Evolutionary conservation across 2,113 vertebrate genomes (phyloP).

Genomic region (Cryptotis parvus): DNA sequence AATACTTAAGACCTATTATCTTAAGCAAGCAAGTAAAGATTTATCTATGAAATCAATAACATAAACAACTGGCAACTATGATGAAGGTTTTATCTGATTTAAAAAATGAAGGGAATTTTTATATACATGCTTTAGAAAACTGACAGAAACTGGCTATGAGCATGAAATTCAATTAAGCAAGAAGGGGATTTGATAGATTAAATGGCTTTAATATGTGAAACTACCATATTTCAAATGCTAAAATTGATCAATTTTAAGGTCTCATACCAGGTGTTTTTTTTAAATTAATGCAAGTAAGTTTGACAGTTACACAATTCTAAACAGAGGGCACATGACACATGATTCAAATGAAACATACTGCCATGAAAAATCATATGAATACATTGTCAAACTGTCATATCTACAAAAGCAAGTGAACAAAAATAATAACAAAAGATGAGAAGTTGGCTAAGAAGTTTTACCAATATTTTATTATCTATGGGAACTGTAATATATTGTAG

Average conservation of each 20-base stretch:
- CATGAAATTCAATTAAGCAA: not conserved
- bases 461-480: not conserved
- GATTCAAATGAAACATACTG: not conserved
- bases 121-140: constrained; percentile 50
- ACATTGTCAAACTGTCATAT: not conserved
- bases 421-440: not conserved
- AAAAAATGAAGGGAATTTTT: constrained; percentile 67
- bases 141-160: not conserved
- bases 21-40: constrained; percentile 54
- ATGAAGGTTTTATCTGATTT: constrained; percentile 54
- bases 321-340: not conserved
- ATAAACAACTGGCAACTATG: constrained; percentile 19
- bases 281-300: not conserved
- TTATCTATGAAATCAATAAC: constrained; percentile 67
- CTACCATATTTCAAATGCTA: not conserved
- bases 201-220: not conserved
- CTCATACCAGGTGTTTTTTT: not conserved
- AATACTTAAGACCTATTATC: constrained; percentile 63
- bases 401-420: not conserved
- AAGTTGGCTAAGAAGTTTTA: not conserved
- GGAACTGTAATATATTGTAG: not conserved
- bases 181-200: not conserved
- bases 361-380: not conserved
- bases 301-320: not conserved
- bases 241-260: not conserved